Evolutionary conservation across 2,797 vertebrate species (phyloP), one percentile per base, ranked within the genome.

Genomic region (Falco columbarius): DNA sequence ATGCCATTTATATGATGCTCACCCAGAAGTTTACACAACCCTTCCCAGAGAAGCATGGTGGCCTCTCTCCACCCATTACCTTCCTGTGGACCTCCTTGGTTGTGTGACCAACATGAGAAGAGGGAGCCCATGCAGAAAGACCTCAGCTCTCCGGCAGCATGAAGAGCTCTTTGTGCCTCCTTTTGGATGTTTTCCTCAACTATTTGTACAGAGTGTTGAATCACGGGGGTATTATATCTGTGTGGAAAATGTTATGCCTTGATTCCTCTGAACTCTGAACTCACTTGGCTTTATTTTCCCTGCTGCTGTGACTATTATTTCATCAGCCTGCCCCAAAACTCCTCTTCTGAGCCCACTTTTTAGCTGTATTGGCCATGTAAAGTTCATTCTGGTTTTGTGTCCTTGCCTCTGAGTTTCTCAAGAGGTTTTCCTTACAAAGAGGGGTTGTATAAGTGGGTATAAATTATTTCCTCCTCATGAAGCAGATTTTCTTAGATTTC

Each of bases 191-290:
- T 65, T 61, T 42, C 14, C 19, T 54, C 46, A 46, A 15, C 8
- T 2, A 20, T 30, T 32, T 75, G 16, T 4, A 12, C 49, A n/a
- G 22, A 10, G 2, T 38, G 18, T 76, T 66, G 21, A 26, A 51
- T 12, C 8, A 3, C 9, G 38, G 16, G 12, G 18, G 0, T 32
- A 40, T 62, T 61, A 23, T 18, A 34, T 4, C 0, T 21, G 24
- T 22, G 10, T n/a, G 22, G 24, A 32, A 65, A 54, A 54, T 0
- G 1, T 32, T 26, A 14, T 79, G 12, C 10, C 10, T 66, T 22
- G 7, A 58, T 44, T 76, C 13, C 26, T 58, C 54, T 52, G 36
- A 49, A 47, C 26, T 62, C 80, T 46, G 74, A 58, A 27, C 6
- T 59, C 10, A 0, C 21, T 58, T 65, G 62, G 26, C 21, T 73